phyloP scores from a whole-genome alignment of 2,888 invertebrate genomes.

The Rhimphoctona megacephalus region DNA sequence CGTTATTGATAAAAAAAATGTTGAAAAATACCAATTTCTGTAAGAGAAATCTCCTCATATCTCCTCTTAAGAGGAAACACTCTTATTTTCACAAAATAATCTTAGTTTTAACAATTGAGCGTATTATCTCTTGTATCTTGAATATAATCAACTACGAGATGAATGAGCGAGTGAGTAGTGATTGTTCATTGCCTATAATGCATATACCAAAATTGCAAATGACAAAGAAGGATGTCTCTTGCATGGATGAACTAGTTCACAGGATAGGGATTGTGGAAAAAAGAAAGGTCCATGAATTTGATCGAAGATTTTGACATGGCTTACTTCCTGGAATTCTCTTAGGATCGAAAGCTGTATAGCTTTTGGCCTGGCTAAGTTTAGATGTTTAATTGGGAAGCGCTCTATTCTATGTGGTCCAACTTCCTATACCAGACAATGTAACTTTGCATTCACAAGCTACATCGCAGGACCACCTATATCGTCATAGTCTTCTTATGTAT shows the following conservation, averaged over 20 bases:
- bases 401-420: constrained; percentile 24
- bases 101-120: too few relatives aligned
- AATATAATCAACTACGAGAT: too few relatives aligned
- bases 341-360: constrained; percentile 24
- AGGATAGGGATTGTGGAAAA: not conserved
- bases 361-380: constrained; percentile 17
- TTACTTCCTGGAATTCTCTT: not conserved
- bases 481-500: constrained; percentile 55
- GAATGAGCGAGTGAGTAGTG: not conserved
- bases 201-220: not conserved
- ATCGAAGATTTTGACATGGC: constrained; percentile 38
- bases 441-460: constrained; percentile 79
- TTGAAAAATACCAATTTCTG: too few relatives aligned
- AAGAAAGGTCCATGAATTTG: constrained; percentile 35
- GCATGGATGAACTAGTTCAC: not conserved
- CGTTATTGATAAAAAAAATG: too few relatives aligned
- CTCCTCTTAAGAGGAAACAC: too few relatives aligned
- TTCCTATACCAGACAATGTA: constrained; percentile 75
- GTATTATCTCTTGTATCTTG: too few relatives aligned
- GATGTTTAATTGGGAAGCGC: constrained; percentile 71
- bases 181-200: not conserved
- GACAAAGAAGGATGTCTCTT: not conserved
- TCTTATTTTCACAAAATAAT: too few relatives aligned
- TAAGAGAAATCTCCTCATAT: too few relatives aligned
- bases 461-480: constrained; percentile 68